Conservation (phyloP, 2,113 vertebrate species). For the Smithornis capensis region DNA sequence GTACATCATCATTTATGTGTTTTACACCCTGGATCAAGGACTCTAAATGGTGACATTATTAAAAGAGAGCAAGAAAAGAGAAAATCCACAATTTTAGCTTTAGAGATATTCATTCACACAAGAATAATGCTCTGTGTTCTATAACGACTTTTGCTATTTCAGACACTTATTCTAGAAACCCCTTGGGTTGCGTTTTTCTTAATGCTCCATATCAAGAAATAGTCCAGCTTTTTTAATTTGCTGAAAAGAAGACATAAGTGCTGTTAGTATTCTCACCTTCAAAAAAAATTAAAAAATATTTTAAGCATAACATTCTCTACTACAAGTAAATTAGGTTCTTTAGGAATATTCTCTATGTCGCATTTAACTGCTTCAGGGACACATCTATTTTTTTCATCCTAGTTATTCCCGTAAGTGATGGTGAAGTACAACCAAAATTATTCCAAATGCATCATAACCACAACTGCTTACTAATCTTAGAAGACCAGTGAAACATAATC, state of each 20-base stretch:
- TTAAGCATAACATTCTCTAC: not conserved
- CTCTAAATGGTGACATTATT: not conserved
- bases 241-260: not conserved
- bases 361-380: not conserved
- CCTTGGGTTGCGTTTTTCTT: fast-evolving
- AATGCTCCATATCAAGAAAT: not conserved
- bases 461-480: not conserved
- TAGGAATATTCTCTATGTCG: not conserved
- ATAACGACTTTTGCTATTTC: not conserved
- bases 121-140: not conserved
- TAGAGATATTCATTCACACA: not conserved
- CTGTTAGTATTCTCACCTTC: not conserved
- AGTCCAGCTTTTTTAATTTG: not conserved
- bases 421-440: not conserved
- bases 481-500: not conserved
- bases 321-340: not conserved
- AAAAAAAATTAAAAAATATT: not conserved
- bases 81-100: not conserved
- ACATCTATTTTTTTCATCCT: not conserved
- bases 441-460: not conserved
- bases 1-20: not conserved
- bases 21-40: not conserved
- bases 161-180: not conserved
- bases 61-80: not conserved
- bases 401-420: not conserved